Evolutionary conservation across 2,113 vertebrate genomes (phyloP).

Genomic region (Callocephalon fimbriatum): DNA sequence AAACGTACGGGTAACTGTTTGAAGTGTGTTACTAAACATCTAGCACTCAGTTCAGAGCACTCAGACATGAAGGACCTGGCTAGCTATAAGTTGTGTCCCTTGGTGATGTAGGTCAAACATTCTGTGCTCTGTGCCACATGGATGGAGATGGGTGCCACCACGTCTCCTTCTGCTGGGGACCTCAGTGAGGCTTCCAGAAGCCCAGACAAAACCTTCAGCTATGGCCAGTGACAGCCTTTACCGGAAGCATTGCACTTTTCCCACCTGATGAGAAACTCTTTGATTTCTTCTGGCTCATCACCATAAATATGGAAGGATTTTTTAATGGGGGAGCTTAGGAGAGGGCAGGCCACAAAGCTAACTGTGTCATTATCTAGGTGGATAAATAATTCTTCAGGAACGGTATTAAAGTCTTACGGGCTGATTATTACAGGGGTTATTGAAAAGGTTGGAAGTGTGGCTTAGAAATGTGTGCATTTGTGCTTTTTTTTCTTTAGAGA

Average conservation of each 20-base stretch:
- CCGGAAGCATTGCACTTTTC: fast-evolving
- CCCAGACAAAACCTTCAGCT: not conserved
- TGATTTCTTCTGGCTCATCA: not conserved
- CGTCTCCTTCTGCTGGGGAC: fast-evolving
- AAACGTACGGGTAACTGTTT: not conserved
- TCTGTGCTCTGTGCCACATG: fast-evolving
- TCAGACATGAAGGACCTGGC: fast-evolving
- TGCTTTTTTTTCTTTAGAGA: too few relatives aligned
- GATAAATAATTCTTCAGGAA: not conserved
- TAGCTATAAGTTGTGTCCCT: fast-evolving
- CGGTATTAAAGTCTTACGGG: not conserved
- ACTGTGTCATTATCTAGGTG: not conserved
- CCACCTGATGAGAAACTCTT: not conserved
- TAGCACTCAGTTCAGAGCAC: fast-evolving
- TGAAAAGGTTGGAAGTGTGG: not conserved
- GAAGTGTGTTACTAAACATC: not conserved
- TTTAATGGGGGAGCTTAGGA: not conserved
- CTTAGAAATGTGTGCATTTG: not conserved
- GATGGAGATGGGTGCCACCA: not conserved
- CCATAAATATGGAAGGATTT: not conserved
- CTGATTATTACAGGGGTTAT: not conserved
- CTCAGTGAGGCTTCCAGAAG: not conserved
- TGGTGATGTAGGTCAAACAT: not conserved
- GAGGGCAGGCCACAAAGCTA: not conserved
- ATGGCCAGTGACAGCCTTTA: not conserved